Base-by-base conservation (phyloP, 2,797 vertebrate genomes). In the Tokudaia muenninki region DNA sequence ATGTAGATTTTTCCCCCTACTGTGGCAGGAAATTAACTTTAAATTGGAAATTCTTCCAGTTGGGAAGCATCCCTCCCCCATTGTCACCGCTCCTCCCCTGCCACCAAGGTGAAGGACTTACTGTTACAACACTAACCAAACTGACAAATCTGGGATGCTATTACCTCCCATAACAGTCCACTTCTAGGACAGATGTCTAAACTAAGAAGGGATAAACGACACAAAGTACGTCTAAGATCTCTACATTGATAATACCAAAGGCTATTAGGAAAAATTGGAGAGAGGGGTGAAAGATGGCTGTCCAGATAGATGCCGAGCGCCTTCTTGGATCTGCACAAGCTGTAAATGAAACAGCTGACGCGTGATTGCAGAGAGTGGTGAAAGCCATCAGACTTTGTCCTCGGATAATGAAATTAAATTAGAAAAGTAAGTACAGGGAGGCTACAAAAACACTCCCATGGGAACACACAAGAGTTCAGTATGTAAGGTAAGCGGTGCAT, bases 71-170 rank as follows among this genome's bases (percentile, higher is more conserved):
- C 2, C 61, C 34, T 82, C 41, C 11, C 12, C 61, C 8, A 12
- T 77, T 87, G 72, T 3, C 55, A 95, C 9, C 4, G 16, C 4
- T 89, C 29, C n/a, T 86, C 55, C 31, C 74, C 22, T 72, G 47
- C 75, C 22, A 93, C 41, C 41, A 96, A 55, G 77, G 29, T 92
- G 87, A 91, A 91, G 17, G 95, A 95, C 95, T 77, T 78, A 52
- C 26, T 94, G 41, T 92, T 19, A 44, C n/a, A 93, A 93, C 87
- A 96, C 95, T 91, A 72, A 31, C 57, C 90, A 75, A 90, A 80
- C 26, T 84, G 88, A 83, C 37, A 90, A 95, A 52, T 86, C 70
- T 78, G 74, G 44, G 41, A 34, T 84, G 24, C 59, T 37, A 37
- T 92, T 93, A 41, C 59, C 92, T 93, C 87, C 29, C 77, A 21